Evolutionary conservation across 1,140 invertebrate genomes (phyloP).

Genomic region (Parapsyche elsis): DNA sequence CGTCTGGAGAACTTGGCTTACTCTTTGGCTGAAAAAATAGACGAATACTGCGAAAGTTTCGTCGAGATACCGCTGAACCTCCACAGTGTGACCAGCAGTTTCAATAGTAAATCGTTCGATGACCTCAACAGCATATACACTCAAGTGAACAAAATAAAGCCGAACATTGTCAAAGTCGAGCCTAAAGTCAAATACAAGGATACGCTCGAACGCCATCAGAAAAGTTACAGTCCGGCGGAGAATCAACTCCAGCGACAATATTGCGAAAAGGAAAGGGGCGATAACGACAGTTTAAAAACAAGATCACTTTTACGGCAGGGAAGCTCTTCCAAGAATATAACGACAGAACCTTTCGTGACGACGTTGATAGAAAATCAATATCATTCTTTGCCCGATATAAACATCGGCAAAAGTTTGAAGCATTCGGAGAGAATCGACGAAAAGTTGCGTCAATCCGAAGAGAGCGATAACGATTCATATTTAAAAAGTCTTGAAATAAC

Average conservation of each 20-base stretch:
- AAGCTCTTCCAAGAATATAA: constrained; percentile 65
- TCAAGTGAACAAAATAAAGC: constrained; percentile 51
- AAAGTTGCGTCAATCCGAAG: constrained; percentile 68
- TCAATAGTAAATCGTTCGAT: constrained; percentile 53
- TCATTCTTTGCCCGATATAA: constrained; percentile 75
- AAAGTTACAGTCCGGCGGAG: constrained; percentile 35
- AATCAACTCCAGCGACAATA: constrained; percentile 41
- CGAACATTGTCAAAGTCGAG: constrained; percentile 42
- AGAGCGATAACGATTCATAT: constrained; percentile 62
- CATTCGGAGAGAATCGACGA: constrained; percentile 75
- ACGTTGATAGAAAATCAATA: constrained; percentile 74
- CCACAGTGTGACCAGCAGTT: constrained; percentile 56
- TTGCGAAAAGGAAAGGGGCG: constrained; percentile 21
- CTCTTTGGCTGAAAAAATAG: constrained; percentile 67
- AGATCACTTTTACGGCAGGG: constrained; percentile 57
- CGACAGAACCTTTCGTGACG: constrained; percentile 66
- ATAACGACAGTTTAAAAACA: constrained; percentile 49
- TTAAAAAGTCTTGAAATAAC: constrained; percentile 58
- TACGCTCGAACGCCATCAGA: constrained; percentile 48
- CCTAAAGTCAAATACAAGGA: constrained; percentile 46
- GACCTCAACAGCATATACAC: constrained; percentile 54
- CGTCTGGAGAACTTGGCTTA: constrained; percentile 65
- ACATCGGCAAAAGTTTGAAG: constrained; percentile 72
- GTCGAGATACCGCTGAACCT: constrained; percentile 60
- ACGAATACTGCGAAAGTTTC: constrained; percentile 66